Conservation (phyloP, 2,888 invertebrate species). For the Drosophila phalerata region DNA sequence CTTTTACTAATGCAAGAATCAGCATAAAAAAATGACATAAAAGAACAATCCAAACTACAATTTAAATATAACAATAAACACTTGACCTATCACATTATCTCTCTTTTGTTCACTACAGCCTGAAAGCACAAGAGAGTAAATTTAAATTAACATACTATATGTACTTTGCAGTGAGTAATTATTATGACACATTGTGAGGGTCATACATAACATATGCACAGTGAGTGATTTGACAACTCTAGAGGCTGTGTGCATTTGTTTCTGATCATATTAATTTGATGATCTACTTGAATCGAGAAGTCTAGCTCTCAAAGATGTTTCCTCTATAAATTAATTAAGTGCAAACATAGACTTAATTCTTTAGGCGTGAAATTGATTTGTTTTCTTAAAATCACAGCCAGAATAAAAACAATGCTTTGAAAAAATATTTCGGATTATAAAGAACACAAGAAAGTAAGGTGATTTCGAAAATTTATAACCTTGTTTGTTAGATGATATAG, state of each 20-base stretch:
- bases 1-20: not conserved
- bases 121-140: not conserved
- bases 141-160: conserved; percentile 1
- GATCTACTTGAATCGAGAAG: not conserved
- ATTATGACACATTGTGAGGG: conserved; percentile 9
- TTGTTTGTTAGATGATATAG: no score
- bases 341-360: not conserved
- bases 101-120: not conserved
- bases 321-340: not conserved
- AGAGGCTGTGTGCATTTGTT: not conserved
- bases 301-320: not conserved
- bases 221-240: not conserved
- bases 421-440: no score
- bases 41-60: not conserved
- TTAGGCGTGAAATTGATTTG: not conserved
- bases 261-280: not conserved
- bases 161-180: conserved; percentile 1
- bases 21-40: not conserved
- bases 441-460: no score
- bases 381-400: no score
- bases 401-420: no score
- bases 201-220: not conserved
- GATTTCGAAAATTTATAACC: no score
- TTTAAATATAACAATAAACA: not conserved
- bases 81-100: not conserved